A percentile compares a stretch with the other conserved stretches of the same genome.
Evolutionary conservation across 2,888 invertebrate genomes (phyloP).

Genomic region (Epirrhoe alternata): DNA sequence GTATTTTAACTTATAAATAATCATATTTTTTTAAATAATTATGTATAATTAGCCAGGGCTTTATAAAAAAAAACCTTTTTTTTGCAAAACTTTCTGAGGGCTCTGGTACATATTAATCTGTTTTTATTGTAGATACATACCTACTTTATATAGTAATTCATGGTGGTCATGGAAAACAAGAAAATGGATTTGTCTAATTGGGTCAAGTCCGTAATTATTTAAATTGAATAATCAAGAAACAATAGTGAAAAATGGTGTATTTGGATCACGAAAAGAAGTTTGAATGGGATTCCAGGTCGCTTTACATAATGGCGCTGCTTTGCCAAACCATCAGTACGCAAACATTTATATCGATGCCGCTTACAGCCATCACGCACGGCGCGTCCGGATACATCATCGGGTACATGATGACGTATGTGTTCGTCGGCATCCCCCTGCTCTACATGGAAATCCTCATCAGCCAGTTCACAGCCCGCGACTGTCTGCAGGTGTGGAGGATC

Average conservation of each 20-base stretch:
- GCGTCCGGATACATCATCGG: slow-evolving; percentile 57
- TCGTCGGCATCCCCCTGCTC: slow-evolving; percentile 68
- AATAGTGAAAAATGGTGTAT: slow-evolving; percentile 37
- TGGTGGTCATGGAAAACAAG: slow-evolving; percentile 3
- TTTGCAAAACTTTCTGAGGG: too few species aligned
- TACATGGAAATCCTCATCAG: slow-evolving; percentile 73
- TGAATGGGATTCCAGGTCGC: slow-evolving; percentile 48
- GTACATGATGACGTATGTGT: slow-evolving; percentile 49
- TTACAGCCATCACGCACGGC: slow-evolving; percentile 55
- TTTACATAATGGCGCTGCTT: slow-evolving; percentile 56
- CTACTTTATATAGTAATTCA: neutral
- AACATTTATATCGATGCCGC: slow-evolving; percentile 55
- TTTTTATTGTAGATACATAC: neutral
- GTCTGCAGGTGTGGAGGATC: slow-evolving; percentile 67
- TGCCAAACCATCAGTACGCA: slow-evolving; percentile 58
- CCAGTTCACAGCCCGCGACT: slow-evolving; percentile 73
- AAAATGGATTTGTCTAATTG: neutral
- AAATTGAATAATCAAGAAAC: neutral
- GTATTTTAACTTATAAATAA: too few species aligned
- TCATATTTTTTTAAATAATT: too few species aligned
- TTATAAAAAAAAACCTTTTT: too few species aligned
- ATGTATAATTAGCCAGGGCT: too few species aligned
- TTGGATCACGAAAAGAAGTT: slow-evolving; percentile 31
- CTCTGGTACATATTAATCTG: too few species aligned
- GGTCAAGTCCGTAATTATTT: neutral